Conservation (phyloP, 2,888 invertebrate genomes). For the Polylopha cassiicola region DNA sequence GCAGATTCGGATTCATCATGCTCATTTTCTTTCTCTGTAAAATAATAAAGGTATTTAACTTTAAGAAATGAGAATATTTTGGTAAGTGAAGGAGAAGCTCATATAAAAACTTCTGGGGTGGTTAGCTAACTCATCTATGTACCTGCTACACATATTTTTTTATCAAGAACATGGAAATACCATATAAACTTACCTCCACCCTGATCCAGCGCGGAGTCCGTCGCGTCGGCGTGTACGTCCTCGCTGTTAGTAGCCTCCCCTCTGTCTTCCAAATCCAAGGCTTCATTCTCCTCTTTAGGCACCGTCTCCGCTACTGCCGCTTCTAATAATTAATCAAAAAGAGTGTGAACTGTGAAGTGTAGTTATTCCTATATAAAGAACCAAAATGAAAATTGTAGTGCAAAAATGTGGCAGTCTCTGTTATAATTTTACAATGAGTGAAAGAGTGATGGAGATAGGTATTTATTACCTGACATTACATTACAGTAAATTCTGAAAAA, state of each 20-base stretch:
- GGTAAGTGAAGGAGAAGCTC: no score
- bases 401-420: no score
- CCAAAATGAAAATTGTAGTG: no score
- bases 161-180: background rate
- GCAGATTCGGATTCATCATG: conserved; percentile 66
- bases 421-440: no score
- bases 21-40: conserved; percentile 63
- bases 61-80: no score
- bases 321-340: background rate
- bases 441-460: no score
- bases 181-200: conserved; percentile 3
- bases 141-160: no score
- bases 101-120: no score
- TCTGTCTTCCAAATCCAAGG: conserved; percentile 7
- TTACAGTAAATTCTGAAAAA: no score
- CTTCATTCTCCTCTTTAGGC: conserved; percentile 23
- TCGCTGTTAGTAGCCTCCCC: conserved; percentile 10
- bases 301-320: conserved; percentile 14
- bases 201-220: conserved; percentile 2
- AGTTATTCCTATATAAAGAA: background rate
- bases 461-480: no score
- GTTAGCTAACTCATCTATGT: no score
- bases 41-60: background rate
- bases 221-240: conserved; percentile 6
- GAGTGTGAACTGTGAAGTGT: background rate